Evolutionary conservation across 2,888 invertebrate species (phyloP).

Genomic region (Scelioninae gen. 1): DNA sequence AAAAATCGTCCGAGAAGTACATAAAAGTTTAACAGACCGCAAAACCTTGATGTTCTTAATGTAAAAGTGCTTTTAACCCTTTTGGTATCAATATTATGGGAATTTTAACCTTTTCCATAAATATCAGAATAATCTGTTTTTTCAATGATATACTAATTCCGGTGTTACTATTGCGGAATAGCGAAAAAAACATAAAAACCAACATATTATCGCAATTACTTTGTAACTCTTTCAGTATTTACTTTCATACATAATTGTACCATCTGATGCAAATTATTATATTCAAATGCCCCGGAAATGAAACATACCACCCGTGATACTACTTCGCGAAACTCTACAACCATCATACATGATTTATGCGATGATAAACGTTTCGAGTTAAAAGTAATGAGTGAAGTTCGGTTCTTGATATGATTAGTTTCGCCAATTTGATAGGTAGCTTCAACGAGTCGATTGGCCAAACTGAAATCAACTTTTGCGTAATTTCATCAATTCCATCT

Average conservation of each 20-base stretch:
- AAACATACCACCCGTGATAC: conserved; percentile 3
- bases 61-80: no score
- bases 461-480: background rate
- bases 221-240: background rate
- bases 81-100: no score
- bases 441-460: background rate
- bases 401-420: background rate
- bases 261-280: conserved; percentile 3
- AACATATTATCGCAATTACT: background rate
- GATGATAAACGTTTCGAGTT: conserved; percentile 6
- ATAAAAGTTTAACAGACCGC: no score
- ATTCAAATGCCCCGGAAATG: conserved; percentile 16
- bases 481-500: background rate
- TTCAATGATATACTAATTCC: no score
- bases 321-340: background rate
- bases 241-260: background rate
- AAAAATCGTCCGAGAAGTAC: no score
- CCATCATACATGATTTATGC: background rate
- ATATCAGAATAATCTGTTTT: no score
- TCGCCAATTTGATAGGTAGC: background rate
- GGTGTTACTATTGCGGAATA: no score
- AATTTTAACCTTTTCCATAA: no score
- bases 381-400: conserved; percentile 2
- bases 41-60: no score
- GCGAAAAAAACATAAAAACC: background rate